Evolutionary conservation across 2,888 invertebrate species (phyloP).

Genomic region (Tetragonisca angustula): DNA sequence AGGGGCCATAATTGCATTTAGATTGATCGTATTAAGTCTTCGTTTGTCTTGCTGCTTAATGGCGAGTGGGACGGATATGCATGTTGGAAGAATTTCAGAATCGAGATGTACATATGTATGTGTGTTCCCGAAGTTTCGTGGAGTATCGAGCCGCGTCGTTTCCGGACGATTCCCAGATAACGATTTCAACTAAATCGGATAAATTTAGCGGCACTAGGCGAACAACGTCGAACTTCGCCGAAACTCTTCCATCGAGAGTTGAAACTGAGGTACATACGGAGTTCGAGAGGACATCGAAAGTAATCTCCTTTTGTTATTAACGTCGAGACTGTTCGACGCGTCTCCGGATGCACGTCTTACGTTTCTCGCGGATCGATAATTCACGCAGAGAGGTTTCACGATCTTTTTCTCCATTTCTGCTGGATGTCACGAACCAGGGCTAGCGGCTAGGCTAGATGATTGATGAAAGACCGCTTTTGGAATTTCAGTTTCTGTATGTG

Average conservation of each 20-base stretch:
- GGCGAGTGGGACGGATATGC: background rate
- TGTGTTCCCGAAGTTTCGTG: background rate
- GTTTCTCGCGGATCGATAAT: constrained; percentile 46
- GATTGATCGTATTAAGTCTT: constrained; percentile 38
- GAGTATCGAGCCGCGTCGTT: background rate
- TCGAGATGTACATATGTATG: no score
- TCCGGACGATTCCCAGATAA: constrained; percentile 3
- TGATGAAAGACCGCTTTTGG: background rate
- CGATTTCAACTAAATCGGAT: constrained; percentile 11
- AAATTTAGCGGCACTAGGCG: constrained; percentile 16
- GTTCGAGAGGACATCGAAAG: constrained; percentile 32
- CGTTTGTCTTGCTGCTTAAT: constrained; percentile 18
- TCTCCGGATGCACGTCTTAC: constrained; percentile 34
- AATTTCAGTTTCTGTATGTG: background rate
- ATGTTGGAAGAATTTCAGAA: background rate
- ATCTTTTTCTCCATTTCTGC: background rate
- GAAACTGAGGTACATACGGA: background rate
- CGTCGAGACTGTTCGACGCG: constrained; percentile 31
- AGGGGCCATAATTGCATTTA: constrained; percentile 36
- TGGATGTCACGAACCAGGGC: constrained; percentile 12
- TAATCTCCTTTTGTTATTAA: constrained; percentile 49
- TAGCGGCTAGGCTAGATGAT: no score
- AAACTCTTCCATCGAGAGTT: constrained; percentile 8
- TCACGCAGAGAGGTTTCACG: constrained; percentile 16
- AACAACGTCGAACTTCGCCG: constrained; percentile 7